These are phyloP conservation scores for Seriola aureovittata DNA, from an alignment of 2,113 vertebrate species.

Conservation along the genomic window DNA sequence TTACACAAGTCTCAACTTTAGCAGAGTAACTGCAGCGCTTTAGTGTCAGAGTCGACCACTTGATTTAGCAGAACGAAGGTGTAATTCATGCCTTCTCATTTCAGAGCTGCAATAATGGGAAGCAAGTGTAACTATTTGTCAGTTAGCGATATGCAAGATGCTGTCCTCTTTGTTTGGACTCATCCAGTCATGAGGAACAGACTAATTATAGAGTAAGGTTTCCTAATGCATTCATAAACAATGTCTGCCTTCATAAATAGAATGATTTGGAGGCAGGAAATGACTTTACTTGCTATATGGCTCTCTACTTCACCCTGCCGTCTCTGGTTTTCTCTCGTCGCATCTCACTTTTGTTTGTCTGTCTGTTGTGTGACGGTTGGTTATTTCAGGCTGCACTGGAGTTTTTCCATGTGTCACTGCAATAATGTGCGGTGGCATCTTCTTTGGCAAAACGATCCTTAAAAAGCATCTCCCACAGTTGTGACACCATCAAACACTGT, in stretches of 20 bases:
- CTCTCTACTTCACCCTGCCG: conserved; percentile 19
- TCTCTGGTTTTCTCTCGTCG: conserved; percentile 11
- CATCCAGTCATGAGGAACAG: conserved; percentile 57
- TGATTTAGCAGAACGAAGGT: conserved; percentile 36
- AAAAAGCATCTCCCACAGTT: conserved; percentile 61
- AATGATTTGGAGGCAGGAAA: conserved; percentile 55
- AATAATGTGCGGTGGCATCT: conserved; percentile 58
- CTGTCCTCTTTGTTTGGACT: conserved; percentile 63
- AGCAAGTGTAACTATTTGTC: conserved; percentile 52
- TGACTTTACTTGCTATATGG: conserved; percentile 35
- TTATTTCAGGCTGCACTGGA: conserved; percentile 58
- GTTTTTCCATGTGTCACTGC: conserved; percentile 53
- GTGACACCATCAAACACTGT: conserved; percentile 41
- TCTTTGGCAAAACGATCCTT: conserved; percentile 47
- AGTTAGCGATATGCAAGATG: conserved; percentile 54
- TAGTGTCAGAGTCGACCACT: conserved; percentile 29
- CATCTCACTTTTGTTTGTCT: conserved; percentile 39
- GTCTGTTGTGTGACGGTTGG: conserved; percentile 28
- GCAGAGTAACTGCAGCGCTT: neutral
- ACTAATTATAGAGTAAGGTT: conserved; percentile 71
- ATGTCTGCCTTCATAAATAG: conserved; percentile 62
- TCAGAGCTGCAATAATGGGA: conserved; percentile 51
- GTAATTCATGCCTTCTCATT: conserved; percentile 53
- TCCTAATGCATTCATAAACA: conserved; percentile 71
- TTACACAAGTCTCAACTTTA: conserved; percentile 25